phyloP scores from a whole-genome alignment of 2,113 vertebrate genomes.

The Epinephelus moara region DNA sequence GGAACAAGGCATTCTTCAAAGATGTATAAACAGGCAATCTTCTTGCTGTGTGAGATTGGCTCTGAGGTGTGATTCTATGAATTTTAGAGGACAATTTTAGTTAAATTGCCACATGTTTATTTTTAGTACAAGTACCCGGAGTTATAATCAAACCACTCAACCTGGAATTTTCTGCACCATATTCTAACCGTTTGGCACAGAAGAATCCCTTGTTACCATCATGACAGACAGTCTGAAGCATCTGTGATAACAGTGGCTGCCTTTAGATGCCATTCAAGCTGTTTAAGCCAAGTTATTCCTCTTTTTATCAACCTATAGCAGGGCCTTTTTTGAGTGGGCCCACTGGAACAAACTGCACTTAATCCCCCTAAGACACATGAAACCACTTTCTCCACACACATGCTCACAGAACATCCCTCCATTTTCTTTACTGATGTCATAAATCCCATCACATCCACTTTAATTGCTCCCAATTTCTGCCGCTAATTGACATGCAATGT shows the following conservation, averaged over 20 bases:
- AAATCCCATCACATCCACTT: constrained; percentile 25
- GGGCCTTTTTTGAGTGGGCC: background rate
- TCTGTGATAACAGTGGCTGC: background rate
- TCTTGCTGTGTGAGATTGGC: constrained; percentile 14
- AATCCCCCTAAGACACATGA: constrained; percentile 30
- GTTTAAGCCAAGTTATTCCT: background rate
- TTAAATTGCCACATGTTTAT: constrained; percentile 39
- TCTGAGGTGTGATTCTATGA: constrained; percentile 9
- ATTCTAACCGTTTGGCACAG: constrained; percentile 28
- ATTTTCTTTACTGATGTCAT: constrained; percentile 15
- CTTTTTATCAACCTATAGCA: constrained; percentile 6
- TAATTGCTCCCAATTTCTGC: constrained; percentile 23
- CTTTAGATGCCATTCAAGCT: constrained; percentile 7
- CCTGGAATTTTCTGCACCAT: constrained; percentile 4
- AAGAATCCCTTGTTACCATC: constrained; percentile 35
- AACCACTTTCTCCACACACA: background rate
- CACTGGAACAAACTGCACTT: background rate
- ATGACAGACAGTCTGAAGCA: constrained; percentile 40
- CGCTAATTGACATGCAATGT: constrained; percentile 6
- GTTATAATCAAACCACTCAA: constrained; percentile 50
- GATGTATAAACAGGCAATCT: background rate
- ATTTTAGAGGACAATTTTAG: constrained; percentile 42
- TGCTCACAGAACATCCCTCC: background rate
- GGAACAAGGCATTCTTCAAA: constrained; percentile 18
- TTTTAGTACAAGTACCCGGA: constrained; percentile 25